These are phyloP conservation scores for Mellivora capensis DNA, from an alignment of 2,113 vertebrate genomes.

Conservation along the genomic window DNA sequence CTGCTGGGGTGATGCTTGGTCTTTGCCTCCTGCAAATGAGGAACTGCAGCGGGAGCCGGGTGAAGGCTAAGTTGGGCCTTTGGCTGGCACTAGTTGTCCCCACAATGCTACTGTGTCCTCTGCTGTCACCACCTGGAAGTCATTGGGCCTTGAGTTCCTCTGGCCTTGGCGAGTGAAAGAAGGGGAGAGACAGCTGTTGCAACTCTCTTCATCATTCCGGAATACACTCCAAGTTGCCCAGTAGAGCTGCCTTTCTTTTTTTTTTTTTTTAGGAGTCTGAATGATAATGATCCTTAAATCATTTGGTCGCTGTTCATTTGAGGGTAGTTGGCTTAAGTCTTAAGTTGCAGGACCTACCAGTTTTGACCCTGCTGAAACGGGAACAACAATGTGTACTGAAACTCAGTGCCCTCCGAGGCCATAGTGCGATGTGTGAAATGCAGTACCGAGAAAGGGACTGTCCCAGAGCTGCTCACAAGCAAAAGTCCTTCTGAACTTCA, in stretches of 20 bases:
- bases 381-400: not conserved
- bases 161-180: not conserved
- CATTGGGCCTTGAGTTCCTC: not conserved
- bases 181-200: not conserved
- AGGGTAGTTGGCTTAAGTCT: not conserved
- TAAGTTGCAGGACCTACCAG: not conserved
- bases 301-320: not conserved
- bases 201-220: not conserved
- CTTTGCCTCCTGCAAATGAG: not conserved
- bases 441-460: fast-evolving
- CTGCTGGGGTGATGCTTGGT: not conserved
- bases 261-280: not conserved
- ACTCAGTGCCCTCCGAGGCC: not conserved
- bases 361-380: not conserved
- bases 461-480: not conserved
- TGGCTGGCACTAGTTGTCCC: too few species aligned
- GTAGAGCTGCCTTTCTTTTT: not conserved
- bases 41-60: not conserved
- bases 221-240: not conserved
- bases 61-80: fast-evolving
- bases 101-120: fast-evolving
- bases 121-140: fast-evolving
- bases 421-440: fast-evolving
- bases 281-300: not conserved
- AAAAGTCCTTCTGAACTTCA: not conserved